These are phyloP conservation scores for Australoheros facetus DNA, from an alignment of 2,797 vertebrate species.

Conservation along the genomic window DNA sequence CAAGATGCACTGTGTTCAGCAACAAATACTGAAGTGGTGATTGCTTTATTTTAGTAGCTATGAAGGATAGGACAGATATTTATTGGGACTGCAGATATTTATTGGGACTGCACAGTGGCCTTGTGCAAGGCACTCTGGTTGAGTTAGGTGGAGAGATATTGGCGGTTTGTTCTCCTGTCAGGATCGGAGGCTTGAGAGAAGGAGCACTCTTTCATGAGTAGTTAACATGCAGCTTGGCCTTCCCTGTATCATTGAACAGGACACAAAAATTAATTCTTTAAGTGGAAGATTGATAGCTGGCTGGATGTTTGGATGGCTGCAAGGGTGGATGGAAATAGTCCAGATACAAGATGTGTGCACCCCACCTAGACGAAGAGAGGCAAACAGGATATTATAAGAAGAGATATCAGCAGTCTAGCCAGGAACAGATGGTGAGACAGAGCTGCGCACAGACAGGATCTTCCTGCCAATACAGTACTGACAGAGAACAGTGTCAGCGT, in stretches of 20 bases:
- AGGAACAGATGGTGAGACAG: constrained; percentile 80
- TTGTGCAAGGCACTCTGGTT: constrained; percentile 57
- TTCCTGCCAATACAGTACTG: constrained; percentile 70
- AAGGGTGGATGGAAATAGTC: constrained; percentile 37
- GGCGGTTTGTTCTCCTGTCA: constrained; percentile 63
- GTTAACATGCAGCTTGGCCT: constrained; percentile 43
- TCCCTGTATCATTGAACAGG: constrained; percentile 42
- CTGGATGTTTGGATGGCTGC: constrained; percentile 11
- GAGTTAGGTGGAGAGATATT: constrained; percentile 62
- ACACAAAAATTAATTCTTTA: constrained; percentile 38
- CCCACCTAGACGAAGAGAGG: constrained; percentile 48
- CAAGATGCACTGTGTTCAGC: neutral
- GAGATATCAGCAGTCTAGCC: constrained; percentile 74
- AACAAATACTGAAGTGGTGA: constrained; percentile 15
- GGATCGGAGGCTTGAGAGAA: constrained; percentile 47
- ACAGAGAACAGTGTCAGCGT: constrained; percentile 49
- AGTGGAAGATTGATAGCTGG: constrained; percentile 32
- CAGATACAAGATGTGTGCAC: constrained; percentile 50
- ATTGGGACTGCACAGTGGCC: constrained; percentile 38
- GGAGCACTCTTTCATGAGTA: constrained; percentile 37
- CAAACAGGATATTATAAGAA: constrained; percentile 74
- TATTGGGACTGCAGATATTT: constrained; percentile 42
- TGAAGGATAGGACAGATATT: constrained; percentile 9
- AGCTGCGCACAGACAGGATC: constrained; percentile 70
- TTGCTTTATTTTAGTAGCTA: constrained; percentile 32